These are phyloP conservation scores for Rhodeus uyekii DNA, from an alignment of 2,797 vertebrate species.

Conservation along the genomic window DNA sequence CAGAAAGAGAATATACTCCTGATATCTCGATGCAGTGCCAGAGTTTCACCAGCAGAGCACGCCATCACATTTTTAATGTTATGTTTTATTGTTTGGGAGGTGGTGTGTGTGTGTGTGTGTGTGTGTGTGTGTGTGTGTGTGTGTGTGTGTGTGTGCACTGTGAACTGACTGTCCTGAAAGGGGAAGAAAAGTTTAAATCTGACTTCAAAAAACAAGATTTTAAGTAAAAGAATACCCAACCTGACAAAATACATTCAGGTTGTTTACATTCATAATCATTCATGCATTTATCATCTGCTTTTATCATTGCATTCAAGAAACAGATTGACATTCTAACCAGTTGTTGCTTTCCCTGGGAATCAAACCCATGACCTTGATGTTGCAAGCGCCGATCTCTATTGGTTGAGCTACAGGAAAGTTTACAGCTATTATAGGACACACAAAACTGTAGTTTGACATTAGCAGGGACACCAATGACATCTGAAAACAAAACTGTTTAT, in stretches of 20 bases:
- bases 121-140: no score
- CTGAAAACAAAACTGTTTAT: background rate
- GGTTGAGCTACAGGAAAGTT: no score
- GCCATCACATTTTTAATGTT: background rate
- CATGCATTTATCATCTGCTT: no score
- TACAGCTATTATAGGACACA: background rate
- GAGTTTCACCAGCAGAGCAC: constrained; percentile 26
- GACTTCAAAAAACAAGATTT: background rate
- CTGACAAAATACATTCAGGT: background rate
- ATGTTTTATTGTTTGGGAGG: no score
- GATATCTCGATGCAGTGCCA: background rate
- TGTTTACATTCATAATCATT: no score
- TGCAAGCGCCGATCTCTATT: no score
- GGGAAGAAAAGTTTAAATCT: background rate
- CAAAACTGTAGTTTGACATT: background rate
- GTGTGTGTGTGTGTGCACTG: no score
- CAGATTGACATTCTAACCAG: no score
- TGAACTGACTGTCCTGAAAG: background rate
- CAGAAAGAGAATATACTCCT: background rate
- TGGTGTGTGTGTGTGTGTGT: no score
- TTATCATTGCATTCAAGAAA: no score
- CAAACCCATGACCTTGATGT: no score
- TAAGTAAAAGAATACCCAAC: background rate
- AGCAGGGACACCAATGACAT: background rate
- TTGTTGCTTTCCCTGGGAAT: no score